Evolutionary conservation across 2,113 vertebrate genomes (phyloP).

Genomic region (Spermophilus dauricus): DNA sequence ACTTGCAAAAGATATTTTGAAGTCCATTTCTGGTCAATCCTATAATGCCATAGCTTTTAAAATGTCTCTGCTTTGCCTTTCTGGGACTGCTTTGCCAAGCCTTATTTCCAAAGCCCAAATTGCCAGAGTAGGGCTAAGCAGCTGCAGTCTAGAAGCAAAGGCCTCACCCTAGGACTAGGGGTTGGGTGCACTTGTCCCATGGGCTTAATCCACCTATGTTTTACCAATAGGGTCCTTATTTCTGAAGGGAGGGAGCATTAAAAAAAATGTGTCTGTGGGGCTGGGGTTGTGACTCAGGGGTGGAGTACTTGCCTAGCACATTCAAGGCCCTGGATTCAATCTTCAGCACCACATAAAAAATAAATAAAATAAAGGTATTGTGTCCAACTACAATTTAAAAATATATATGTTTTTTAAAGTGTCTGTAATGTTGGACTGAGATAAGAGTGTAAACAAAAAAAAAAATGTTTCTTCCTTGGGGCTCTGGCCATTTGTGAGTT

Average conservation of each 20-base stretch:
- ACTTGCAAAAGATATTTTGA: background rate
- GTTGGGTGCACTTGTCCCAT: background rate
- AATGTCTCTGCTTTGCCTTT: background rate
- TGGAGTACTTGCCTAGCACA: no score
- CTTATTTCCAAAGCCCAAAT: background rate
- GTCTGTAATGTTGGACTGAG: background rate
- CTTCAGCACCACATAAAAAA: no score
- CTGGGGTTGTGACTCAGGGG: no score
- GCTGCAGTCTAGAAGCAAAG: background rate
- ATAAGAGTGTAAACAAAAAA: background rate
- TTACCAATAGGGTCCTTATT: background rate
- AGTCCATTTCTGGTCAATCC: background rate
- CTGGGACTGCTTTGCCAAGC: background rate
- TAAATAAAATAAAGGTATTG: no score
- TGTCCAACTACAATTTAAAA: no score
- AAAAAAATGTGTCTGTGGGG: background rate
- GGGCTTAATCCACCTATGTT: background rate
- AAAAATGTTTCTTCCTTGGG: background rate
- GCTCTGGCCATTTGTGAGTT: background rate
- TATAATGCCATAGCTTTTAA: background rate
- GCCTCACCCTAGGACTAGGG: background rate
- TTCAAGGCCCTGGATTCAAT: no score
- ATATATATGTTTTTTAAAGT: background rate
- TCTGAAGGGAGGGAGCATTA: background rate
- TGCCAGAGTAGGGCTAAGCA: background rate